Percentiles rank a stretch among this genome's conserved stretches.
Evolutionary conservation across 2,797 vertebrate genomes (phyloP).

Genomic region (Miichthys miiuy): DNA sequence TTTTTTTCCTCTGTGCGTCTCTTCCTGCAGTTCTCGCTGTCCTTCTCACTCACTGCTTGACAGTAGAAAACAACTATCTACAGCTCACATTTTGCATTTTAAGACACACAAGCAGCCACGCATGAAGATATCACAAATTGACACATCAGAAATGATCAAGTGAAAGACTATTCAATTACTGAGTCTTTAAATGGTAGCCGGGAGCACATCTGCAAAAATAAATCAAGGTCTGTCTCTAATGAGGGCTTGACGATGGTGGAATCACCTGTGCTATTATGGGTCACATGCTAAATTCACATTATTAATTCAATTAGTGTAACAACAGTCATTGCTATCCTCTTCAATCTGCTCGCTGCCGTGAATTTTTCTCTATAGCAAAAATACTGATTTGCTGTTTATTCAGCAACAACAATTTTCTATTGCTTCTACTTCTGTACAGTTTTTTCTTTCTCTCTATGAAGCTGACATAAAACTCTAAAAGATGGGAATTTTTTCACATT

Average conservation of each 20-base stretch:
- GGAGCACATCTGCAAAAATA: constrained; percentile 15
- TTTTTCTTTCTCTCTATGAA: neutral
- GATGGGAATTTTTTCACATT: neutral
- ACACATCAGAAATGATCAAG: constrained; percentile 8
- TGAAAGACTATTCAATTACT: constrained; percentile 16
- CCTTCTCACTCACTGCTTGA: constrained; percentile 7
- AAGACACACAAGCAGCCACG: constrained; percentile 3
- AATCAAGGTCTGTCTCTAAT: constrained; percentile 11
- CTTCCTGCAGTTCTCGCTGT: constrained; percentile 20
- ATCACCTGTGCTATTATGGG: constrained; percentile 6
- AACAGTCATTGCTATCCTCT: neutral
- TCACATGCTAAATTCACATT: neutral
- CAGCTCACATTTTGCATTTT: constrained; percentile 14
- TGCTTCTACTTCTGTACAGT: neutral
- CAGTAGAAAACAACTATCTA: neutral
- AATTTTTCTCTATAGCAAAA: neutral
- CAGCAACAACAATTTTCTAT: neutral
- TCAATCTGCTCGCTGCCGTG: neutral
- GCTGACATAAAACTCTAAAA: neutral
- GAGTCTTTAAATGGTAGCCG: constrained; percentile 11
- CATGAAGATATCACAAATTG: constrained; percentile 13
- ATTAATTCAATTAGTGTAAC: neutral
- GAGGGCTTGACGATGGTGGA: neutral
- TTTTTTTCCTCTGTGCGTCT: constrained; percentile 7
- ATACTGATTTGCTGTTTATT: neutral